Base-by-base conservation (phyloP, 2,888 invertebrate species). In the Drosophila suboccidentalis region DNA sequence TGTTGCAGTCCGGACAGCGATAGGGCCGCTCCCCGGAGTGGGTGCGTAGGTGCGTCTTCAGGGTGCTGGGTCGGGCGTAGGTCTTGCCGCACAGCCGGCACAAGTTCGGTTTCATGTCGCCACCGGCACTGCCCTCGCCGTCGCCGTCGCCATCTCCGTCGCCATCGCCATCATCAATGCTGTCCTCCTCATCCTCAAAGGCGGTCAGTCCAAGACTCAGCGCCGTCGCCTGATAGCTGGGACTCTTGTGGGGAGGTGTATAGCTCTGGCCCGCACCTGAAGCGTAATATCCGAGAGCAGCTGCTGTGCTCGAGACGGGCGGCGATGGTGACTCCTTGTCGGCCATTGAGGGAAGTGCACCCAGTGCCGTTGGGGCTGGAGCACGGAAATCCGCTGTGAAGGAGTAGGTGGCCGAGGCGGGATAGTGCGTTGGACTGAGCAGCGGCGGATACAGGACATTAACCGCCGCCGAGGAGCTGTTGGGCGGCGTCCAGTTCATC, bases 71-170 rank as follows among this genome's bases (percentile, higher is more conserved):
- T 4, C 99, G 94, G 0, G 99, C 99, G 93, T 99, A 98, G 0
- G 98, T 98, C 93, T 99, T 99, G 80, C 98, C 98, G 91, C 98
- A 99, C 74, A 98, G 97, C 32, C 98, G 94, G 91, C 98, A 99
- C 41, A 98, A 94, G 92, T 98, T 98, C 0, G 97, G 97, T 89
- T 97, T 96, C 81, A 95, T 95, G 73, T 95, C 95, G 32, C 90
- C 82, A 19, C 89, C 91, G 62, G 91, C 92, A 66, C 92, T 93
- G 75, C 93, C 92, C 64, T 96, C 91, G 64, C 69, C 78, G 49
- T 80, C 92, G 55, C 17, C 43, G 19, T 43, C 38, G 6, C 91
- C 92, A 60, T 96, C 91, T 61, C 62, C 78, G 47, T 79, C 92
- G 58, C 91, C 92, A 65, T 95, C 96, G 74, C 96, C 96, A 58